These are phyloP conservation scores for Circaetus cinerascens DNA, from an alignment of 2,113 vertebrate genomes.

Conservation along the genomic window DNA sequence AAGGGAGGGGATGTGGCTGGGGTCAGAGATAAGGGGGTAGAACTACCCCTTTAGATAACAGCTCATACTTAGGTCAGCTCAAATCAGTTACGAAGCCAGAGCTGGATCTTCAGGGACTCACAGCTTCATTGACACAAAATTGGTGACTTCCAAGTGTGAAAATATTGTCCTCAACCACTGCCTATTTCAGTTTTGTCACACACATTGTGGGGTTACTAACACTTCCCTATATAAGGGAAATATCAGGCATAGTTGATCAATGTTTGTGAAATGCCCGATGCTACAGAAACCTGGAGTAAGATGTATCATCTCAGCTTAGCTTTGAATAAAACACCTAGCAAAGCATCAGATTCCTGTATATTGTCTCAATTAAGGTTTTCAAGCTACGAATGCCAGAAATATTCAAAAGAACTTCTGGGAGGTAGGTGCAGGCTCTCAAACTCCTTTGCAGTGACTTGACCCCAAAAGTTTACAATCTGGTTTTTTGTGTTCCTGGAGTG, in stretches of 20 bases:
- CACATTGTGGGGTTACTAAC: background rate
- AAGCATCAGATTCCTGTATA: background rate
- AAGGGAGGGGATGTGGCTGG: background rate
- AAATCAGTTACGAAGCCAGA: background rate
- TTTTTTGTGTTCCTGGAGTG: background rate
- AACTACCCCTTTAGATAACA: background rate
- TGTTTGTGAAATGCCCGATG: background rate
- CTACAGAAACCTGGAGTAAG: background rate
- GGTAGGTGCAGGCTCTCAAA: background rate
- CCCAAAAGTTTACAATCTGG: background rate
- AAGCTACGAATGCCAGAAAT: background rate
- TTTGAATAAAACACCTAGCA: background rate
- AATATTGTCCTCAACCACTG: background rate
- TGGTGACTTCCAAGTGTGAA: background rate
- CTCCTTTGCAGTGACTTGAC: background rate
- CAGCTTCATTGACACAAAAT: background rate
- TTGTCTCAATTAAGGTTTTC: background rate
- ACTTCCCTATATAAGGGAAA: background rate
- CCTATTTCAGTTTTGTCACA: background rate
- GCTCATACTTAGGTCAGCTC: background rate
- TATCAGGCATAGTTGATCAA: background rate
- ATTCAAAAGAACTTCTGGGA: background rate
- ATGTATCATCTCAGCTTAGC: background rate
- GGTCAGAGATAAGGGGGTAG: background rate
- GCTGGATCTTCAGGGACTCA: background rate